Conservation (phyloP, 1,140 invertebrate species). For the Camponotus floridanus region DNA sequence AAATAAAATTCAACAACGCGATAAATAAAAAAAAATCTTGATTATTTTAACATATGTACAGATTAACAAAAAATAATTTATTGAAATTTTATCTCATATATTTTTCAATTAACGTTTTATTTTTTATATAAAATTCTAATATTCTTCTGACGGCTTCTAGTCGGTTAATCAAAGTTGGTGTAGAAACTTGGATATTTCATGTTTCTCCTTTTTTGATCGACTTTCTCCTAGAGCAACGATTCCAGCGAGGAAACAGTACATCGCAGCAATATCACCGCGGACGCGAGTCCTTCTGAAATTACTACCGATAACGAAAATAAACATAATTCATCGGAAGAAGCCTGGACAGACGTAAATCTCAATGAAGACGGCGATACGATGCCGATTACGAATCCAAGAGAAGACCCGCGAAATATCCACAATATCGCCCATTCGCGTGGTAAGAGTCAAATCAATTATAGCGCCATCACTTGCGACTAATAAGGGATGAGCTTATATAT, state of each 20-base stretch:
- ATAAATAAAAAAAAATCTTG: neutral
- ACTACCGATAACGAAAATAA: constrained; percentile 88
- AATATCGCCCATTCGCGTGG: constrained; percentile 87
- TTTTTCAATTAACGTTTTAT: neutral
- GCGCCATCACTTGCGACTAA: neutral
- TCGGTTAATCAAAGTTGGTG: neutral
- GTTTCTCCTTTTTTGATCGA: constrained; percentile 26
- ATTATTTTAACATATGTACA: neutral
- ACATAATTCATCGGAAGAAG: constrained; percentile 90
- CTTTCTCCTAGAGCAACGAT: constrained; percentile 90
- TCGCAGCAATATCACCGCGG: constrained; percentile 82
- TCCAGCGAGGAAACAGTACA: constrained; percentile 90
- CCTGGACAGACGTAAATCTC: constrained; percentile 96
- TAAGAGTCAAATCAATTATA: constrained; percentile 64
- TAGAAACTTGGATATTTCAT: neutral
- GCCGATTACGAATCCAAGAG: constrained; percentile 87
- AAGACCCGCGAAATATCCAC: constrained; percentile 88
- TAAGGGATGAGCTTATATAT: neutral
- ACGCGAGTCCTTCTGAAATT: constrained; percentile 83
- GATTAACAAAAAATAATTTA: constrained; percentile 5
- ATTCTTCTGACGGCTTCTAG: neutral
- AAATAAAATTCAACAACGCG: neutral
- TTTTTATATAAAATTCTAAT: neutral
- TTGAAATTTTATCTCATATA: neutral
- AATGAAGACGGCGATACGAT: constrained; percentile 92